Evolutionary conservation across 2,113 vertebrate species (phyloP).

Genomic region (Proterorhinus semilunaris): DNA sequence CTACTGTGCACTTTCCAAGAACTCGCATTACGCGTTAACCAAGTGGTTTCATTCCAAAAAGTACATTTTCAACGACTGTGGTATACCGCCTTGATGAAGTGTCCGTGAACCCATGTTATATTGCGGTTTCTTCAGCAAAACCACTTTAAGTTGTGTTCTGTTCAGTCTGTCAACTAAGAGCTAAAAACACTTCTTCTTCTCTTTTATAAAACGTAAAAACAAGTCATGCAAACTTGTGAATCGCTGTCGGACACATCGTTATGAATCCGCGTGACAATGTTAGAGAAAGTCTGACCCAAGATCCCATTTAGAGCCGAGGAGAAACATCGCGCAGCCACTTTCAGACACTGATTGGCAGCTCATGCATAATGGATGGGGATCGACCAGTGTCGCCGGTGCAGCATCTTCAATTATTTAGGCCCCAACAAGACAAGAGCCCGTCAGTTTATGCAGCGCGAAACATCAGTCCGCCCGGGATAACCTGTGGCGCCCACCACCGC

Average conservation of each 20-base stretch:
- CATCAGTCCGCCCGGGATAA: constrained; percentile 22
- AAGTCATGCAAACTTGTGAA: neutral
- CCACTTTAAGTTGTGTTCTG: no score
- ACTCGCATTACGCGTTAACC: no score
- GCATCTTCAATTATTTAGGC: constrained; percentile 66
- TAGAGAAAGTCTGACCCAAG: neutral
- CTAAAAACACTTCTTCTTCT: no score
- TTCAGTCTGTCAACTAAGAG: no score
- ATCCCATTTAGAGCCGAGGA: constrained; percentile 18
- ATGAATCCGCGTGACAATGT: neutral
- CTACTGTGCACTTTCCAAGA: no score
- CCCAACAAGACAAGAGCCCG: constrained; percentile 43
- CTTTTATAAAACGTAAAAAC: no score
- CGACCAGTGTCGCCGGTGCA: constrained; percentile 34
- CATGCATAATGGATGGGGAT: constrained; percentile 62
- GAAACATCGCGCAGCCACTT: constrained; percentile 28
- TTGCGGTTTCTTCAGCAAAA: no score
- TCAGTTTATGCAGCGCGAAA: constrained; percentile 49
- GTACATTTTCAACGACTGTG: neutral
- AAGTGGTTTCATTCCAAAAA: no score
- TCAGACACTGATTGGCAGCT: constrained; percentile 23
- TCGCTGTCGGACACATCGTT: neutral
- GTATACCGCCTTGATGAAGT: neutral
- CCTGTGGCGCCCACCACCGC: constrained; percentile 6
- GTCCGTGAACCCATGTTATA: no score